Evolutionary conservation across 2,797 vertebrate genomes (phyloP).

Genomic region (Micrastur ruficollis): DNA sequence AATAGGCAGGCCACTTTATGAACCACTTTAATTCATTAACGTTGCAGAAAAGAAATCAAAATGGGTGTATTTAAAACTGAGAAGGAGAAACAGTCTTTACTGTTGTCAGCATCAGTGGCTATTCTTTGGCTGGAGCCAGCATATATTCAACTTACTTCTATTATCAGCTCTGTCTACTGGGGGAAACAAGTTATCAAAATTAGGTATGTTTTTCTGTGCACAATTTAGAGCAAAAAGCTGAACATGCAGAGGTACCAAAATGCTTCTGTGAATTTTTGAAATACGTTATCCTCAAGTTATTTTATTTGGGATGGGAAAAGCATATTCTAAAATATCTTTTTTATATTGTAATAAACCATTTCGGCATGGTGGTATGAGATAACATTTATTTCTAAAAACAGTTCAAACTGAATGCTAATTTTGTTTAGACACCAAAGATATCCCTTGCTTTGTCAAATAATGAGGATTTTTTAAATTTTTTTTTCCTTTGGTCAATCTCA

Average conservation of each 20-base stretch:
- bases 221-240: neutral
- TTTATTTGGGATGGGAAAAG: neutral
- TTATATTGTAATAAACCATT: neutral
- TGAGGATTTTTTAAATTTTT: neutral
- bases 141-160: neutral
- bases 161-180: neutral
- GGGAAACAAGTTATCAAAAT: neutral
- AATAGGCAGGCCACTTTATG: neutral
- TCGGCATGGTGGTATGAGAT: neutral
- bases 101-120: neutral
- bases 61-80: neutral
- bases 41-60: neutral
- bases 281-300: neutral
- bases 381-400: neutral
- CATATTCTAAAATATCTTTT: neutral
- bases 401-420: neutral
- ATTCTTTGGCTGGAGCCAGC: neutral
- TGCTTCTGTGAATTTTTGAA: neutral
- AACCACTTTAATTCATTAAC: neutral
- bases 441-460: neutral
- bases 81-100: neutral
- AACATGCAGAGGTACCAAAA: neutral
- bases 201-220: neutral
- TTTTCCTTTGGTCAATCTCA: neutral
- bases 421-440: neutral